Conservation (phyloP, 1,140 invertebrate species). For the Proales similis region DNA sequence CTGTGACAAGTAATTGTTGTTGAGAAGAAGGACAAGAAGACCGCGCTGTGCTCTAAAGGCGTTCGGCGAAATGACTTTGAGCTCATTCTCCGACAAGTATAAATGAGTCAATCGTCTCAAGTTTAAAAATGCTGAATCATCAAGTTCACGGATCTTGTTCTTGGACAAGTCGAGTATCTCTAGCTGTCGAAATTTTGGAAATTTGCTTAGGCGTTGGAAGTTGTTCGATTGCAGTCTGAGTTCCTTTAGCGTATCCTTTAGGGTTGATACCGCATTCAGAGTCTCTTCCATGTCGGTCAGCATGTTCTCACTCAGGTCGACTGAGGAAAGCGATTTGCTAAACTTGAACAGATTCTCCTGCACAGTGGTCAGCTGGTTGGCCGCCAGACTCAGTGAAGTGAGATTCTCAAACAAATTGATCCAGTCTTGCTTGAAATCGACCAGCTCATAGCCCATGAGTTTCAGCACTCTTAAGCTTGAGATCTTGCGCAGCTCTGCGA, state of each 20-base stretch:
- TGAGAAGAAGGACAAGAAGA: conserved; percentile 2
- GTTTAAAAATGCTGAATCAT: background rate
- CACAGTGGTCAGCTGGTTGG: background rate
- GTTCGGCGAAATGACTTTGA: conserved; percentile 8
- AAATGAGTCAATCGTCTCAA: conserved; percentile 26
- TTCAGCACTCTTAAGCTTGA: background rate
- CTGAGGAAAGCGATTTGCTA: background rate
- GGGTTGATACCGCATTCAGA: background rate
- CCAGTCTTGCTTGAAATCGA: conserved; percentile 2
- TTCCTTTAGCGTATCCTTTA: conserved; percentile 10
- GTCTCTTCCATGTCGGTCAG: background rate
- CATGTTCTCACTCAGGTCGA: conserved; percentile 11
- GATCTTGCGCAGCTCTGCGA: background rate
- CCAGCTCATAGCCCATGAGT: background rate
- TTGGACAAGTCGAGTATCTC: conserved; percentile 7
- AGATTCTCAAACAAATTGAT: background rate
- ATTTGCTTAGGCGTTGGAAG: background rate
- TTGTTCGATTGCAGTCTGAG: conserved; percentile 1
- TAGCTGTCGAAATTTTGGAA: background rate
- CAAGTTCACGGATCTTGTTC: background rate
- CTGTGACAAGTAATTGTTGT: conserved; percentile 5
- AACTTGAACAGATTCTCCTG: background rate
- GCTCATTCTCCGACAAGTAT: background rate
- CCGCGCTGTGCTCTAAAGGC: background rate
- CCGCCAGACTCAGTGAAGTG: background rate